Base-by-base conservation (phyloP, 2,797 vertebrate genomes). In the Babyrousa celebensis region DNA sequence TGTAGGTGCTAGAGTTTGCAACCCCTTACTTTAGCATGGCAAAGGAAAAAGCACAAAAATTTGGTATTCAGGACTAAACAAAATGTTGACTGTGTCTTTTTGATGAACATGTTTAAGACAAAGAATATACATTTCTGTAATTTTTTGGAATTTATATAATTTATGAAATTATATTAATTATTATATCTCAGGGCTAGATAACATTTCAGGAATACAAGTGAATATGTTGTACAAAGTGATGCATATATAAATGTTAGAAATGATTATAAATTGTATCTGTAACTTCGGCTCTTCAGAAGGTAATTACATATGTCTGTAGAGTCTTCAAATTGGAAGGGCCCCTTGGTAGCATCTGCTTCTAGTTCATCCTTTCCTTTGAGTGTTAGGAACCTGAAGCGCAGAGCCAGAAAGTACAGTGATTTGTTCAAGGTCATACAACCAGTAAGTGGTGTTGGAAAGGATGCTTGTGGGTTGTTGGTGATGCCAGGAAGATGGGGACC, bases 241-340 rank as follows among this genome's bases (percentile, higher is more conserved):
- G 16, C 52, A 8, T 62, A 21, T 43, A 16, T 17, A 80, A 71
- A 20, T 91, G 21, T 7, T 52, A 12, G 16, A 70, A 67, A 52
- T 71, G 63, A 18, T 52, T 32, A 23, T 68, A 72, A 80, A 36
- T 60, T 6, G 3, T 21, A 18, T 48, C 9, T 77, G 21, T n/a
- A 48, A 32, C 94, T 72, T 95, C 52, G 96, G 12, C 58, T 95
- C 56, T 78, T 62, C 2, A 70, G 63, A 85, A 29, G 63, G 12
- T 62, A 12, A 54, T 36, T 36, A 36, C 4, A 36, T 20, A 5
- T 63, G 25, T 82, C 67, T 21, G 27, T 32, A 25, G 67, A 74
- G 63, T 62, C 4, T 77, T 86, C 32, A 89, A 58, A 87, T 52
- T 52, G 29, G 43, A 56, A 32, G 25, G 20, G 12, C 29, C 9